Evolutionary conservation across 2,888 invertebrate genomes (phyloP).

Genomic region (Axea sp.): DNA sequence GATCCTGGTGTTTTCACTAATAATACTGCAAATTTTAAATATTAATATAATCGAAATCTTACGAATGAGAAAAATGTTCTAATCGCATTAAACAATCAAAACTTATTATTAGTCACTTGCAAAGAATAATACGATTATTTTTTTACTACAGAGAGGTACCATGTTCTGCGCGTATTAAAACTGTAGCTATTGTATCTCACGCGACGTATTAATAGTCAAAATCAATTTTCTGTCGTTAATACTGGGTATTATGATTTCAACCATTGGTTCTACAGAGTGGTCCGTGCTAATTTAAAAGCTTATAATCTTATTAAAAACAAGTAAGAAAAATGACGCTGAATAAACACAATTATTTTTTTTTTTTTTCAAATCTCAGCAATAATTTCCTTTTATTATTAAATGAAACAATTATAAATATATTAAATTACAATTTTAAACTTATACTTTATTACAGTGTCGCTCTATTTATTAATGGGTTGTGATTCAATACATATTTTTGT

Average conservation of each 20-base stretch:
- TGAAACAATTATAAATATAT: too few species aligned
- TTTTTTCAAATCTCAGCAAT: too few species aligned
- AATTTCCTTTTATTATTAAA: too few species aligned
- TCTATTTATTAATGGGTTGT: too few species aligned
- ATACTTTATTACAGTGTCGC: too few species aligned
- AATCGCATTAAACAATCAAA: slow-evolving; percentile 4
- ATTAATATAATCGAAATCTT: neutral
- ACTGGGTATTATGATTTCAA: neutral
- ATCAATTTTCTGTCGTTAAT: slow-evolving; percentile 7
- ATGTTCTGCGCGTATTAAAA: neutral
- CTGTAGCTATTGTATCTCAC: neutral
- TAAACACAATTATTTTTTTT: too few species aligned
- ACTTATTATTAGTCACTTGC: slow-evolving; percentile 15
- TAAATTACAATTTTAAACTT: too few species aligned
- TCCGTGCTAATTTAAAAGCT: too few species aligned
- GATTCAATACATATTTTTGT: too few species aligned
- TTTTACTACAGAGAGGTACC: neutral
- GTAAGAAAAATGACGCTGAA: too few species aligned
- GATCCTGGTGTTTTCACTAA: neutral
- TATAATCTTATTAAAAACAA: too few species aligned
- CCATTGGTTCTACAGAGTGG: too few species aligned
- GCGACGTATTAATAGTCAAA: slow-evolving; percentile 4
- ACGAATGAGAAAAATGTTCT: neutral
- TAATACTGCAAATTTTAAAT: slow-evolving; percentile 5
- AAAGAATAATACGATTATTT: slow-evolving; percentile 11